phyloP scores from a whole-genome alignment of 2,797 vertebrate species.

The Decapterus maruadsi region DNA sequence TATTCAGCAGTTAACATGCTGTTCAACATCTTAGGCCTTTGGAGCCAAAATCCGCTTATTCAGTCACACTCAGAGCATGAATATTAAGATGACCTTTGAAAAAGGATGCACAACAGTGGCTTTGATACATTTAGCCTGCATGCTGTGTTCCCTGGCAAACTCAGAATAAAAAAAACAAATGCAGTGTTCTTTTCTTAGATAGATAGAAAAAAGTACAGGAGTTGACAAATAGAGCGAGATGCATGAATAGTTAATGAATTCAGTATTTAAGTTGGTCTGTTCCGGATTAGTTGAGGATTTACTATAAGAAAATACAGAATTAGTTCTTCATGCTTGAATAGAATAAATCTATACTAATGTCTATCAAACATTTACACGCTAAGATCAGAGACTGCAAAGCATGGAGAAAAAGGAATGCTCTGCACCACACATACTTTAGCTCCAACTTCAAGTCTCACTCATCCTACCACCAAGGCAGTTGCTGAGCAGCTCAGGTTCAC shows the following conservation, averaged over 20 bases:
- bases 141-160: neutral
- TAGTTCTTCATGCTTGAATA: constrained; percentile 22
- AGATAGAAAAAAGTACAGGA: neutral
- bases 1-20: constrained; percentile 49
- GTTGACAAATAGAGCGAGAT: constrained; percentile 1
- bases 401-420: constrained; percentile 32
- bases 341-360: constrained; percentile 26
- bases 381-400: constrained; percentile 28
- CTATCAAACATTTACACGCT: constrained; percentile 32
- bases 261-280: neutral
- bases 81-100: constrained; percentile 68
- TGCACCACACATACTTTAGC: constrained; percentile 27
- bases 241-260: constrained; percentile 22
- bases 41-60: constrained; percentile 57
- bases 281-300: neutral
- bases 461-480: constrained; percentile 51
- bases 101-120: constrained; percentile 43
- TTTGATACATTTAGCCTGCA: constrained; percentile 39
- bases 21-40: constrained; percentile 33
- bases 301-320: constrained; percentile 11
- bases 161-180: too few relatives aligned
- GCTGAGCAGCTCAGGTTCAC: constrained; percentile 56
- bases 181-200: constrained; percentile 30
- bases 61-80: constrained; percentile 56
- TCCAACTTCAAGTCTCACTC: constrained; percentile 51